These are phyloP conservation scores for Acronicta psi DNA, from an alignment of 2,888 invertebrate genomes.

Conservation along the genomic window DNA sequence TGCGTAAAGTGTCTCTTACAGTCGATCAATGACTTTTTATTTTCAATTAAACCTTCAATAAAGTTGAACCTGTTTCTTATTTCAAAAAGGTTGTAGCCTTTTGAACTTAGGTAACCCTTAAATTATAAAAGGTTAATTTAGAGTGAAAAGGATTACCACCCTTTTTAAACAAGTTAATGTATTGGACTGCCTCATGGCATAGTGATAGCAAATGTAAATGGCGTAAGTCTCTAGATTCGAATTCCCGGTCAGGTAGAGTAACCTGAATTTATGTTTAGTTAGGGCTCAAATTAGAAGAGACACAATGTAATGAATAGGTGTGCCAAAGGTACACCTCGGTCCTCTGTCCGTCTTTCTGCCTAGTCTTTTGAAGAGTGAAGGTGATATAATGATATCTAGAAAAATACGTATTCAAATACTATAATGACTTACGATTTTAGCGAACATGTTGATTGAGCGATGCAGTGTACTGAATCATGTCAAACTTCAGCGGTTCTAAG, in stretches of 20 bases:
- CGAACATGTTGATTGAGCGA: constrained; percentile 74
- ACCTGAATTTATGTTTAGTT: too few relatives aligned
- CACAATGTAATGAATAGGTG: too few relatives aligned
- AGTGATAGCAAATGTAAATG: background rate
- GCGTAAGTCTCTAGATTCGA: background rate
- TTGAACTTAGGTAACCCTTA: background rate
- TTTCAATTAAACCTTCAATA: background rate
- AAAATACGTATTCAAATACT: background rate
- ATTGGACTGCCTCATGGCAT: background rate
- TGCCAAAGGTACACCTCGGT: too few relatives aligned
- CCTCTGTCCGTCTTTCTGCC: too few relatives aligned
- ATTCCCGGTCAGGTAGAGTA: too few relatives aligned
- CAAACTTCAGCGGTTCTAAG: constrained; percentile 52
- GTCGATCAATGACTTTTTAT: constrained; percentile 2
- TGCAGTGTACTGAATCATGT: constrained; percentile 71
- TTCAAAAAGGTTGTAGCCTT: background rate
- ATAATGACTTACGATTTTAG: constrained; percentile 74
- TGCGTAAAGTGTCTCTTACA: constrained; percentile 1
- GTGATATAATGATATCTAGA: background rate
- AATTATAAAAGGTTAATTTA: background rate
- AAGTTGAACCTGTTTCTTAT: background rate
- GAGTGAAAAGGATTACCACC: background rate
- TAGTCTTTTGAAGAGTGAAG: too few relatives aligned
- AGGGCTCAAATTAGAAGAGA: too few relatives aligned
- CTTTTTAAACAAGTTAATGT: constrained; percentile 12